Evolutionary conservation across 2,888 invertebrate species (phyloP).

Genomic region (Euphydryas editha): DNA sequence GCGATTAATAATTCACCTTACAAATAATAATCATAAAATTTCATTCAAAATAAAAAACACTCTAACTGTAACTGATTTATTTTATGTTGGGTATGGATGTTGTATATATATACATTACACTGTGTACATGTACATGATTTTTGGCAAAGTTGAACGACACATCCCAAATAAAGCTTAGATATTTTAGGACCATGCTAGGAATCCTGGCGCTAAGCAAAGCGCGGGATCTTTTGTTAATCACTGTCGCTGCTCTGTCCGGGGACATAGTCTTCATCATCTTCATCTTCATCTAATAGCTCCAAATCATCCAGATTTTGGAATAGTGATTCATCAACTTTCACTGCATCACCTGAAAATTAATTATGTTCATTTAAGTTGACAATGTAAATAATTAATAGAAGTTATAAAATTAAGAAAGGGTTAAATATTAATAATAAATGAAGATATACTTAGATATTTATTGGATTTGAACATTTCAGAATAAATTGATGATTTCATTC

Average conservation of each 20-base stretch:
- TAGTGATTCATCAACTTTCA: slow-evolving; percentile 96
- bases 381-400: too few relatives aligned
- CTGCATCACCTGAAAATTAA: slow-evolving; percentile 86
- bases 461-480: too few relatives aligned
- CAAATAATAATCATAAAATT: background rate
- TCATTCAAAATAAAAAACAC: slow-evolving; percentile 1
- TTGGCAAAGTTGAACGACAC: background rate
- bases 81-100: background rate
- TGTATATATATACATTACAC: background rate
- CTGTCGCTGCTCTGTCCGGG: slow-evolving; percentile 80
- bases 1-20: background rate
- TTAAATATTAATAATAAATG: too few relatives aligned
- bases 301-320: slow-evolving; percentile 95
- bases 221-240: slow-evolving; percentile 57
- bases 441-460: too few relatives aligned
- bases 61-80: background rate
- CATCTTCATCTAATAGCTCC: slow-evolving; percentile 87
- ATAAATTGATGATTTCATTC: too few relatives aligned
- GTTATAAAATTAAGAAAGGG: too few relatives aligned
- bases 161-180: background rate
- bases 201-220: slow-evolving; percentile 16
- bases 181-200: slow-evolving; percentile 1
- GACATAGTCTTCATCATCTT: slow-evolving; percentile 84
- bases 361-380: background rate
- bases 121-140: background rate